Conservation (phyloP, 2,797 vertebrate species). For the Chiloscyllium punctatum region DNA sequence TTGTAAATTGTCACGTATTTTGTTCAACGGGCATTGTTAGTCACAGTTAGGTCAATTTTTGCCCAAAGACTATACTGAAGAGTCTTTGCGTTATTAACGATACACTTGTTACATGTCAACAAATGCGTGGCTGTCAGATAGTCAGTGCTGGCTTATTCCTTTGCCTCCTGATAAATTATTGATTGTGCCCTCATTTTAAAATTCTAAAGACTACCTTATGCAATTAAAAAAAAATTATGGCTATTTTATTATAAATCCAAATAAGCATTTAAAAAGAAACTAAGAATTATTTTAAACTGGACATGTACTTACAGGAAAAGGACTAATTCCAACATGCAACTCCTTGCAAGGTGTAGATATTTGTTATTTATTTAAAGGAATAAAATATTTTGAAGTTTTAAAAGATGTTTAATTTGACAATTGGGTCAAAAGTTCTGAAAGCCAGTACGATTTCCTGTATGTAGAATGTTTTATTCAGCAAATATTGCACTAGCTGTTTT, state of each 20-base stretch:
- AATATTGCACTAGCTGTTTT: slow-evolving; percentile 81
- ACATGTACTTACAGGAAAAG: slow-evolving; percentile 44
- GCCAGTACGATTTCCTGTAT: slow-evolving; percentile 70
- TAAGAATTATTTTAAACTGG: slow-evolving; percentile 88
- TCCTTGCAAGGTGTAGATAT: slow-evolving; percentile 68
- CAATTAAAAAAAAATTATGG: slow-evolving; percentile 64
- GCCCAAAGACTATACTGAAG: not conserved
- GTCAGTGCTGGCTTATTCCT: slow-evolving; percentile 27
- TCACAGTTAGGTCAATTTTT: slow-evolving; percentile 42
- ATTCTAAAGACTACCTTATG: slow-evolving; percentile 58
- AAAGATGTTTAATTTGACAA: slow-evolving; percentile 49
- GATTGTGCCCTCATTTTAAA: slow-evolving; percentile 51
- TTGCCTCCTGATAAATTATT: slow-evolving; percentile 52
- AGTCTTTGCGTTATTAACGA: slow-evolving; percentile 29
- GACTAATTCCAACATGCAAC: slow-evolving; percentile 53
- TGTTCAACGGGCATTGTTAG: slow-evolving; percentile 49
- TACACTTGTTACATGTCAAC: slow-evolving; percentile 18
- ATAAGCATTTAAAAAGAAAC: slow-evolving; percentile 70
- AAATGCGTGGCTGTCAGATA: slow-evolving; percentile 29
- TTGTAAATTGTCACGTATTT: slow-evolving; percentile 50
- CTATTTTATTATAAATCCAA: slow-evolving; percentile 90
- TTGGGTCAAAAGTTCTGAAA: slow-evolving; percentile 69
- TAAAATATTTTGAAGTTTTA: slow-evolving; percentile 36
- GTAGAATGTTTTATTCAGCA: slow-evolving; percentile 84
- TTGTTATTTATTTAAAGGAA: slow-evolving; percentile 69